Percentiles rank a stretch among this genome's conserved stretches.
These are phyloP conservation scores for Caenorhabditis afra DNA, from an alignment of 2,888 invertebrate species.

Conservation along the genomic window DNA sequence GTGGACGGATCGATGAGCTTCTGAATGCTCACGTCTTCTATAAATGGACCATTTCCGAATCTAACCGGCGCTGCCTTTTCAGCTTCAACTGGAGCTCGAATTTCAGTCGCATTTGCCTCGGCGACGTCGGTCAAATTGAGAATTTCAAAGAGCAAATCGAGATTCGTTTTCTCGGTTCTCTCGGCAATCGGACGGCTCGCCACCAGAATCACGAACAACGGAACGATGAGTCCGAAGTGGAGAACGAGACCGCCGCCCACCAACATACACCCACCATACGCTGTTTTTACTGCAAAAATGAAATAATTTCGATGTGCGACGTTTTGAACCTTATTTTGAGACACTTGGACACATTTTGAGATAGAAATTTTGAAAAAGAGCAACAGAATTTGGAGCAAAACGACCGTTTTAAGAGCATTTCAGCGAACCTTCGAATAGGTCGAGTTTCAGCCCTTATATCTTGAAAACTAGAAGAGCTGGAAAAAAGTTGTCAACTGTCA, in stretches of 20 bases:
- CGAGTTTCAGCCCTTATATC: too few relatives aligned
- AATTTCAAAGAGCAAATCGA: slow-evolving; percentile 30
- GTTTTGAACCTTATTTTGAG: neutral
- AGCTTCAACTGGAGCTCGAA: neutral
- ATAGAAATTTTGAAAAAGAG: too few relatives aligned
- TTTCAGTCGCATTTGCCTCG: neutral
- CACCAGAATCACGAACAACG: neutral
- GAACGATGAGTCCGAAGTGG: neutral
- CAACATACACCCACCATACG: slow-evolving; percentile 59
- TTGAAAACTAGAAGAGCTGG: too few relatives aligned
- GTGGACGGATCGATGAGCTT: slow-evolving; percentile 56
- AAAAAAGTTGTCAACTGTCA: too few relatives aligned
- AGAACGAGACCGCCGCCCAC: slow-evolving; percentile 15
- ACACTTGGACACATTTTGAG: neutral
- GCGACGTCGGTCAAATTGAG: slow-evolving; percentile 18
- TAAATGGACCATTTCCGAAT: too few relatives aligned
- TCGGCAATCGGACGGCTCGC: slow-evolving; percentile 12
- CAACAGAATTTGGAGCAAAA: too few relatives aligned
- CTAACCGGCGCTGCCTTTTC: too few relatives aligned
- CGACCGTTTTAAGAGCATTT: too few relatives aligned
- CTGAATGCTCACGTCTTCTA: too few relatives aligned
- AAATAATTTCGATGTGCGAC: neutral
- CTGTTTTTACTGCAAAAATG: slow-evolving; percentile 35
- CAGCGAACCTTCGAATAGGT: too few relatives aligned
- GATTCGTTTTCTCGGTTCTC: slow-evolving; percentile 19